These are phyloP conservation scores for Delphinus delphis DNA, from an alignment of 2,113 vertebrate genomes.

Conservation along the genomic window DNA sequence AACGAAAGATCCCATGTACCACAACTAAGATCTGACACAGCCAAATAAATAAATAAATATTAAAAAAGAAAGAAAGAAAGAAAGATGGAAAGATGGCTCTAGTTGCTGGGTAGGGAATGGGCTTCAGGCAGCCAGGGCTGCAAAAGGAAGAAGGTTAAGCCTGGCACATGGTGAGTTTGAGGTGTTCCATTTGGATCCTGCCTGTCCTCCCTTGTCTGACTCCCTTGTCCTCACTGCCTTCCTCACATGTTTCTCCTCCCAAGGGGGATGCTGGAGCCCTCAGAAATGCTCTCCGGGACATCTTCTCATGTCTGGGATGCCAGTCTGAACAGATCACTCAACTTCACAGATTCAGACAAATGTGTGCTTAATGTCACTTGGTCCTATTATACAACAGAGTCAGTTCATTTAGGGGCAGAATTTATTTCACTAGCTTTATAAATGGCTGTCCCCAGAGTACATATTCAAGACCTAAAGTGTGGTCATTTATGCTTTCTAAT, in stretches of 20 bases:
- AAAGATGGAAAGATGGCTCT: not conserved
- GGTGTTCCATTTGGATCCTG: too few relatives aligned
- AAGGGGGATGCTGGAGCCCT: not conserved
- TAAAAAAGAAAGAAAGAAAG: too few relatives aligned
- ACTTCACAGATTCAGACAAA: not conserved
- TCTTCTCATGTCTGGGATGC: not conserved
- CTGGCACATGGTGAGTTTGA: not conserved
- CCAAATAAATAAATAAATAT: too few relatives aligned
- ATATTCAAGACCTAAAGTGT: not conserved
- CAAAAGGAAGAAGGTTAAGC: not conserved
- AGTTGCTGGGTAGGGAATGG: not conserved
- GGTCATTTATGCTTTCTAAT: not conserved
- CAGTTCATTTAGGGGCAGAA: not conserved
- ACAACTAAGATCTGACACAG: too few relatives aligned
- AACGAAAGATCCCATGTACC: too few relatives aligned
- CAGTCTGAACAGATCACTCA: rapidly evolving
- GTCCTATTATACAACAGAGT: not conserved
- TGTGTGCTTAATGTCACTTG: not conserved
- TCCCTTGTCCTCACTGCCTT: not conserved
- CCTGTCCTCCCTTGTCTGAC: not conserved
- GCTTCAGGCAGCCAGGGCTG: not conserved
- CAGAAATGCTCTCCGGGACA: not conserved
- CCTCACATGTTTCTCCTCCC: not conserved
- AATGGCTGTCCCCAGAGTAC: not conserved
- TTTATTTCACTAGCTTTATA: not conserved